A percentile compares a stretch with the other conserved stretches of the same genome.
Conservation (phyloP, 1,140 invertebrate genomes). For the Diachasma alloeum region DNA sequence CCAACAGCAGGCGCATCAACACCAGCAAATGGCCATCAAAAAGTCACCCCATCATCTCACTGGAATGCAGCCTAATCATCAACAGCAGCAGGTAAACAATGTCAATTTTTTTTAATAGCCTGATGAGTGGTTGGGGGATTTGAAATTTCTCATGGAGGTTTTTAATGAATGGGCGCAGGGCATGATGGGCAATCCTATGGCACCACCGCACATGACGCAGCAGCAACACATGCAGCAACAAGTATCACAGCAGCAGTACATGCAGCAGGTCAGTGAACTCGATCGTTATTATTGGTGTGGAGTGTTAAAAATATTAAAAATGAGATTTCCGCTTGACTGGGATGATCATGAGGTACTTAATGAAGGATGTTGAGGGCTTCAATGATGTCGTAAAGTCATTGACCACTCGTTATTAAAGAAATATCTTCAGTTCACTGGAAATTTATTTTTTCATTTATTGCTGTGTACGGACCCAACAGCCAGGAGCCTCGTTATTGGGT, state of each 20-base stretch:
- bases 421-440: too few species aligned
- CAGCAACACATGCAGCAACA: conserved; percentile 64
- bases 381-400: too few species aligned
- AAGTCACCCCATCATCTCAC: conserved; percentile 59
- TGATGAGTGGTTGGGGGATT: not conserved
- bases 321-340: too few species aligned
- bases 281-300: not conserved
- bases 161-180: conserved; percentile 44
- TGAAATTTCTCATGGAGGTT: not conserved
- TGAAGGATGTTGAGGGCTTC: too few species aligned
- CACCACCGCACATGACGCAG: conserved; percentile 60
- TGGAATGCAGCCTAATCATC: conserved; percentile 55
- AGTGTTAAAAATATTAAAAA: too few species aligned
- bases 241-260: conserved; percentile 62
- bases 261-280: conserved; percentile 59
- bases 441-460: too few species aligned
- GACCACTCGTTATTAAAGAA: too few species aligned
- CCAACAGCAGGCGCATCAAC: conserved; percentile 44
- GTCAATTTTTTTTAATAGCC: not conserved
- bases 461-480: too few species aligned
- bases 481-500: too few species aligned
- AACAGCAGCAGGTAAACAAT: conserved; percentile 52
- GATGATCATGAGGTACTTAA: too few species aligned
- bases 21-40: conserved; percentile 57
- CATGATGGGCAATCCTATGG: conserved; percentile 60